Percentiles rank a stretch among this genome's conserved stretches.
phyloP scores from a whole-genome alignment of 2,797 vertebrate genomes.

The Potorous gilbertii region DNA sequence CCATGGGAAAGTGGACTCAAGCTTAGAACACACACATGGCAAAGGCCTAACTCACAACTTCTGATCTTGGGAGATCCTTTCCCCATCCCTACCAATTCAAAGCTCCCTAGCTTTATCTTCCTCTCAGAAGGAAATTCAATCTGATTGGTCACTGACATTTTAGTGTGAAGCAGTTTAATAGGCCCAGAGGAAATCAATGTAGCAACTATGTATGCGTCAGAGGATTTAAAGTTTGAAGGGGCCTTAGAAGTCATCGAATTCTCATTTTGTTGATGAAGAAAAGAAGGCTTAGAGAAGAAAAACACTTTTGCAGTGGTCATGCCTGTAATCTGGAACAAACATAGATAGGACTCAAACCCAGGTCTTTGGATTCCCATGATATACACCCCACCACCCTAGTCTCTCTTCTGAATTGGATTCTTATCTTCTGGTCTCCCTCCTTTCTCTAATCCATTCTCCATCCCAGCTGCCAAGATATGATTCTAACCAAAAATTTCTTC shows the following conservation, averaged over 20 bases:
- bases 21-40: not conserved
- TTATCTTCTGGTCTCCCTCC: not conserved
- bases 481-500: not conserved
- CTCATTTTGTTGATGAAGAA: not conserved
- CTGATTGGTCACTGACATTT: slow-evolving; percentile 25
- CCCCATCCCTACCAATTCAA: slow-evolving; percentile 17
- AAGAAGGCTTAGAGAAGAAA: not conserved
- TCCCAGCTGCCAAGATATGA: not conserved
- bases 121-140: not conserved
- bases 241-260: not conserved
- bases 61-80: not conserved
- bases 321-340: not conserved
- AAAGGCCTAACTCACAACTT: not conserved
- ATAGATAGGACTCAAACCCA: not conserved
- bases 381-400: not conserved
- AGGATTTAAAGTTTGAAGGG: not conserved
- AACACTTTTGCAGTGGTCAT: not conserved
- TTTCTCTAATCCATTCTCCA: not conserved
- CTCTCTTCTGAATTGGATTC: not conserved
- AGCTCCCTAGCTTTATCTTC: slow-evolving; percentile 13
- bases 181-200: not conserved
- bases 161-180: not conserved
- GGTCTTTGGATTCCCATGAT: not conserved
- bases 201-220: not conserved
- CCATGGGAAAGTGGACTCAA: not conserved